phyloP scores from a whole-genome alignment of 2,113 vertebrate genomes.

The Coreoperca whiteheadi region DNA sequence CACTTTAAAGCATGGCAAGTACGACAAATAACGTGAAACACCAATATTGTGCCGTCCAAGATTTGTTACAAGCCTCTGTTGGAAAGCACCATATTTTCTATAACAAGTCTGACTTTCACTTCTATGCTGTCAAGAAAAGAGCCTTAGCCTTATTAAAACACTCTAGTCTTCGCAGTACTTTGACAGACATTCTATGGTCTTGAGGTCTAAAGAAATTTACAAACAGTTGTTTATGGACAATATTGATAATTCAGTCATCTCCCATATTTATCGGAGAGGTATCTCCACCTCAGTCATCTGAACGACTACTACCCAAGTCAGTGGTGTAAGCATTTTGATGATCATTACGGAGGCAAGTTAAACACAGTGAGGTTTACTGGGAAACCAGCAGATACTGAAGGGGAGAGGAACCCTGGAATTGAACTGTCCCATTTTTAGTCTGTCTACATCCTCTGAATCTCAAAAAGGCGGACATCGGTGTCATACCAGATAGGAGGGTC shows the following conservation, averaged over 20 bases:
- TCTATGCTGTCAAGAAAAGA: conserved; percentile 20
- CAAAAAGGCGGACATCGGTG: conserved; percentile 97
- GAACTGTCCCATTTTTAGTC: conserved; percentile 27
- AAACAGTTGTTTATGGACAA: conserved; percentile 53
- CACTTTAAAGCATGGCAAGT: conserved; percentile 73
- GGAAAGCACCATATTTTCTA: conserved; percentile 17
- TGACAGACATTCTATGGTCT: conserved; percentile 70
- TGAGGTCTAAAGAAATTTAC: conserved; percentile 54
- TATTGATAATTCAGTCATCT: conserved; percentile 23
- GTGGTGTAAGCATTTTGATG: conserved; percentile 21
- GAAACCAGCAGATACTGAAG: conserved; percentile 54
- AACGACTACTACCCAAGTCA: background rate
- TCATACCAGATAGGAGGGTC: conserved; percentile 99
- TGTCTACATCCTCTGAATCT: conserved; percentile 95
- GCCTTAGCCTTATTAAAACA: conserved; percentile 26
- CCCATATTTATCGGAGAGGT: background rate
- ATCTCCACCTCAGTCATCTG: conserved; percentile 10
- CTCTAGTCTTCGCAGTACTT: conserved; percentile 33
- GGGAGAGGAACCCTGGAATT: conserved; percentile 18
- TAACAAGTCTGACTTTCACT: conserved; percentile 11
- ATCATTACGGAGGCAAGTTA: conserved; percentile 41
- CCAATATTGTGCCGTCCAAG: conserved; percentile 32
- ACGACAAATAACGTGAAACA: conserved; percentile 53
- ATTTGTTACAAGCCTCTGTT: conserved; percentile 41
- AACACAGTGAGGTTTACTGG: conserved; percentile 62